A percentile compares a stretch with the other conserved stretches of the same genome.
These are phyloP conservation scores for Phallusia fumigata DNA, from an alignment of 23 tunicate genomes.

Conservation along the genomic window DNA sequence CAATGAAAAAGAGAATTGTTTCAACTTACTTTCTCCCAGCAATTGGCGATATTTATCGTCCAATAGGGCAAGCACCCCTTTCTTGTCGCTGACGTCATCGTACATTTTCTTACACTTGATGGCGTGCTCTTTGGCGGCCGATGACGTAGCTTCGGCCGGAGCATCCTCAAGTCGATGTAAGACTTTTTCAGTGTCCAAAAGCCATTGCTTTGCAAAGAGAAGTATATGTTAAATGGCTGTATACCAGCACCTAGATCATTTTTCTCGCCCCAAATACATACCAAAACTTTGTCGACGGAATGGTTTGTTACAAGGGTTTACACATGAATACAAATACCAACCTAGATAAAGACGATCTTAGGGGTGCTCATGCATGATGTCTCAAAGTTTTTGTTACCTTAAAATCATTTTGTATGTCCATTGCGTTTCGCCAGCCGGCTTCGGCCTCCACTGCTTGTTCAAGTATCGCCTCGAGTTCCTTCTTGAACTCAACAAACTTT, in stretches of 20 bases:
- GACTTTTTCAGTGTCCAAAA: constrained; percentile 14
- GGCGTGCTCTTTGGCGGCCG: constrained; percentile 44
- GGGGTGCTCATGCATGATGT: not conserved
- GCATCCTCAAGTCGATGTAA: constrained; percentile 44
- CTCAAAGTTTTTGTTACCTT: constrained; percentile 19
- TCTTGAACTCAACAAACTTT: constrained; percentile 35
- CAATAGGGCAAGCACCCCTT: constrained; percentile 25
- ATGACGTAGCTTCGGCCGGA: constrained; percentile 45
- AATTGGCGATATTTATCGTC: constrained; percentile 48
- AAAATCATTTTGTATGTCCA: constrained; percentile 39
- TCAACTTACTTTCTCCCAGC: constrained; percentile 40
- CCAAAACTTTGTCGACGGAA: too few species aligned
- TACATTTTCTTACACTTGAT: constrained; percentile 34
- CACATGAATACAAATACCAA: not conserved
- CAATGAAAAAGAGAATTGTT: too few species aligned
- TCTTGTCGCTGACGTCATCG: constrained; percentile 63
- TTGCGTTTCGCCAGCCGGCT: constrained; percentile 37
- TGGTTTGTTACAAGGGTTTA: too few species aligned
- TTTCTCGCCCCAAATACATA: too few species aligned
- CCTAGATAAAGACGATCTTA: too few species aligned
- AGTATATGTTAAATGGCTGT: too few species aligned
- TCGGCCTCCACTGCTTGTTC: constrained; percentile 33
- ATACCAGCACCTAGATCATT: too few species aligned
- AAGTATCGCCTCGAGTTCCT: constrained; percentile 38
- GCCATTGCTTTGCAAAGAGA: constrained; percentile 42